Evolutionary conservation across 64 coral and sea anemone species (phyloP), one percentile per base, ranked within the genome.

Genomic region (Montipora sp.): DNA sequence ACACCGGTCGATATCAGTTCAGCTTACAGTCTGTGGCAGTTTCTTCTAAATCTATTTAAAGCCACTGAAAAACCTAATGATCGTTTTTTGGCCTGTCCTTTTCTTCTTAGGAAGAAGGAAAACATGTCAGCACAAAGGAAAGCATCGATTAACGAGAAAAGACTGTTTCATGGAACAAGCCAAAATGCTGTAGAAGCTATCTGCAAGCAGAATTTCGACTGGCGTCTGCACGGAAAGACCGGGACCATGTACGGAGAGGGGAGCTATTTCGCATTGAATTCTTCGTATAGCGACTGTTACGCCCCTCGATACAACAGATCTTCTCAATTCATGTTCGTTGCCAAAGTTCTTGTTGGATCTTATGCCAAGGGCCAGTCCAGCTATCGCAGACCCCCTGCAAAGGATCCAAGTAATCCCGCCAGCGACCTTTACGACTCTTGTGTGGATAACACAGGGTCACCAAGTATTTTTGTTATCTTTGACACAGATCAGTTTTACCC

Each of bases 401-500:
- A 89, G 89, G 51, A 76, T 20, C 45, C 83, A 3, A 47, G 22
- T 53, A 24, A 83, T 73, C 73, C 59, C 12, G 44, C 14, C 24
- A 86, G 43, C 27, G 89, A 71, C n/a, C 65, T 55, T 23, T 94
- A 75, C 71, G 89, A 94, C 60, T 97, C 89, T 0, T 94, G 92
- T 84, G 95, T 97, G 8, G 83, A 97, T 45, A 61, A 89, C 48
- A 18, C 73, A 5, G 20, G 51, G 5, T 88, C 10, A 19, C 95
- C 95, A 2, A 49, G 59, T 46, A 63, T 97, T 14, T 94, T 88
- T 88, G 92, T 97, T 16, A 74, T 87, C 57, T 94, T 94, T 92
- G 89, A 97, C 19, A 90, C 46, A 1, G 78, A 90, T 75, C 87
- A 90, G 47, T 94, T 49, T 73, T 94, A 94, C 71, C 87, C 79